A percentile compares a stretch with the other conserved stretches of the same genome.
These are phyloP conservation scores for Gonioctena quinquepunctata DNA, from an alignment of 1,140 invertebrate genomes.

Conservation along the genomic window DNA sequence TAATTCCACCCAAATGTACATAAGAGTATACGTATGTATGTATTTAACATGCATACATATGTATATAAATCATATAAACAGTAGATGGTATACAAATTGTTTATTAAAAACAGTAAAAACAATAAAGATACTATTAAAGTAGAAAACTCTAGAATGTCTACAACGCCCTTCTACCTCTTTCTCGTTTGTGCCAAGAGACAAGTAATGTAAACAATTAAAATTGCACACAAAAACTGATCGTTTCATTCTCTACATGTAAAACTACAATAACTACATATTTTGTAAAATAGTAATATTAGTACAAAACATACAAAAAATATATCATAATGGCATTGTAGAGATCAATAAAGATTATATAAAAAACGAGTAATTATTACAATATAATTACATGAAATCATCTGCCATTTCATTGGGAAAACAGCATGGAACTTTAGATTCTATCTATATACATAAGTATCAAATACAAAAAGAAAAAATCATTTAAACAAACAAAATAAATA, in stretches of 20 bases:
- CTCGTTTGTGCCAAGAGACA: constrained; percentile 9
- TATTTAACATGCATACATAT: constrained; percentile 3
- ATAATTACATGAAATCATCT: constrained; percentile 25
- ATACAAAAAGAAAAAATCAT: constrained; percentile 23
- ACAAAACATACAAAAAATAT: constrained; percentile 45
- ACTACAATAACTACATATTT: constrained; percentile 9
- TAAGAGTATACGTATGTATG: neutral
- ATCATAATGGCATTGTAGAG: constrained; percentile 48
- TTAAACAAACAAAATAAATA: constrained; percentile 30
- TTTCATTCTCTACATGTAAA: constrained; percentile 25
- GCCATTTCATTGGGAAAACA: neutral
- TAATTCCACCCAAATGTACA: neutral
- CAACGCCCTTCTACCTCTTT: constrained; percentile 22
- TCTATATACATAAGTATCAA: constrained; percentile 18
- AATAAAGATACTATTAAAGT: constrained; percentile 16
- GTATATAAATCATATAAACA: constrained; percentile 39
- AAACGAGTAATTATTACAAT: constrained; percentile 10
- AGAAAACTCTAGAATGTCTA: constrained; percentile 22
- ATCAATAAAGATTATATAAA: constrained; percentile 37
- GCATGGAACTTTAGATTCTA: neutral
- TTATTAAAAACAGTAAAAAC: constrained; percentile 32
- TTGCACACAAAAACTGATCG: constrained; percentile 13
- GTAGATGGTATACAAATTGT: constrained; percentile 43
- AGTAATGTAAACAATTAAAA: neutral
- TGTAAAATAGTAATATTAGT: constrained; percentile 28